phyloP scores from a whole-genome alignment of 2,797 vertebrate genomes.

The Eospalax fontanierii region DNA sequence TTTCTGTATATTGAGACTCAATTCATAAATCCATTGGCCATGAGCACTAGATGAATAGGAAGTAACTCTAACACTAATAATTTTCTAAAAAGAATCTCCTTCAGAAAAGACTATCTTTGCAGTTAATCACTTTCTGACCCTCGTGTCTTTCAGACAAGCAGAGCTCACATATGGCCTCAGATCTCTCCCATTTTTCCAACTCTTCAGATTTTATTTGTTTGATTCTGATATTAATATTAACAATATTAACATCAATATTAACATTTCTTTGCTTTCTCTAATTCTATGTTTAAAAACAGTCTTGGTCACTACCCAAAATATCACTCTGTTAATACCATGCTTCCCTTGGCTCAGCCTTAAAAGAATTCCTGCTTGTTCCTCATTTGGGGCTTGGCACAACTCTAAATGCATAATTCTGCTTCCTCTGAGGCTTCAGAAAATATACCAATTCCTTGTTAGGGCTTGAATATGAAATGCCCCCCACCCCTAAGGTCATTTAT shows the following conservation, averaged over 20 bases:
- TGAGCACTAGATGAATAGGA: background rate
- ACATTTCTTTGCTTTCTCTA: conserved; percentile 44
- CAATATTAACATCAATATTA: background rate
- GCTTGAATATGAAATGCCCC: background rate
- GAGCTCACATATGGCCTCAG: background rate
- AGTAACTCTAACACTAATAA: background rate
- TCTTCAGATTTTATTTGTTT: conserved; percentile 44
- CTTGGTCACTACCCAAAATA: background rate
- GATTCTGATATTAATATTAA: conserved; percentile 4
- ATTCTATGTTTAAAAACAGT: background rate
- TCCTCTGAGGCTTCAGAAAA: background rate
- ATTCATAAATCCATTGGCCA: conserved; percentile 2
- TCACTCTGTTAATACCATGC: background rate
- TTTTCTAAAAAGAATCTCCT: background rate
- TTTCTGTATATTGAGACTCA: background rate
- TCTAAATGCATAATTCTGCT: background rate
- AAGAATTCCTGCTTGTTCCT: background rate
- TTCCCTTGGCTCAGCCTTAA: conserved; percentile 6
- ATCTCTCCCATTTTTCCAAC: background rate
- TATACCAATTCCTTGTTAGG: background rate
- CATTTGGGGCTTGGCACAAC: background rate
- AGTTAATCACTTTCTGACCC: background rate
- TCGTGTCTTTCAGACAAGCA: background rate
- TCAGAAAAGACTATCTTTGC: background rate
- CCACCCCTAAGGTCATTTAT: background rate